Evolutionary conservation across 1,140 invertebrate species (phyloP).

Genomic region (Potamilus streckersoni): DNA sequence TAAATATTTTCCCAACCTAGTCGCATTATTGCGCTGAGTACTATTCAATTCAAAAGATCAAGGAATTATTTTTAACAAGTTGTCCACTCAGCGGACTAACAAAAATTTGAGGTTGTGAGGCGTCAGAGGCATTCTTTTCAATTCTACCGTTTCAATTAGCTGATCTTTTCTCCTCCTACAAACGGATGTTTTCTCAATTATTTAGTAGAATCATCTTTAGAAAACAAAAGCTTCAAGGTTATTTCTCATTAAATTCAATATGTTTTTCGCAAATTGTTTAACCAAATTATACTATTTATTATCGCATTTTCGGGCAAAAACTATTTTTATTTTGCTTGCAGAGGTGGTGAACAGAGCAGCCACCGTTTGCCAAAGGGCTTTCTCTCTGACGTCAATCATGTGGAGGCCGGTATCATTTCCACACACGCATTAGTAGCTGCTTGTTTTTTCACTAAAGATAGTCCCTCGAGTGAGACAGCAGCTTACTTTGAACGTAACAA

Average conservation of each 20-base stretch:
- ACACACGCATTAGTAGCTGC: conserved; percentile 60
- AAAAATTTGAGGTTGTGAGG: conserved; percentile 54
- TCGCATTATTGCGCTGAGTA: conserved; percentile 37
- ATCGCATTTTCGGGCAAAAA: conserved; percentile 6
- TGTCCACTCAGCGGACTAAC: conserved; percentile 56
- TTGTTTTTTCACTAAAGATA: conserved; percentile 54
- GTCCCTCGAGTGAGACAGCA: conserved; percentile 38
- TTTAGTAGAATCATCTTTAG: not conserved
- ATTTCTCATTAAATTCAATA: not conserved
- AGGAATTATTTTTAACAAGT: conserved; percentile 58
- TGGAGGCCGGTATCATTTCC: conserved; percentile 57
- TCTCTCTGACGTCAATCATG: conserved; percentile 60
- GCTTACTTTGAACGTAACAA: conserved; percentile 29
- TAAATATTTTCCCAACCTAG: conserved; percentile 3
- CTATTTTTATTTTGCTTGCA: conserved; percentile 4
- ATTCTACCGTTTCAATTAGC: conserved; percentile 64
- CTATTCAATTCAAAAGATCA: conserved; percentile 45
- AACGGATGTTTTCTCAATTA: not conserved
- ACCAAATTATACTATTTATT: not conserved
- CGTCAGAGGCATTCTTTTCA: conserved; percentile 64
- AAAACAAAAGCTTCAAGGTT: not conserved
- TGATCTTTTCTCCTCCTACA: conserved; percentile 38
- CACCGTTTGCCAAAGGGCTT: conserved; percentile 53
- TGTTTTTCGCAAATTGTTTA: not conserved
- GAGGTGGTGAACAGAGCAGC: conserved; percentile 47